Base-by-base conservation (phyloP, 1,140 invertebrate species). In the Episyrphus balteatus region DNA sequence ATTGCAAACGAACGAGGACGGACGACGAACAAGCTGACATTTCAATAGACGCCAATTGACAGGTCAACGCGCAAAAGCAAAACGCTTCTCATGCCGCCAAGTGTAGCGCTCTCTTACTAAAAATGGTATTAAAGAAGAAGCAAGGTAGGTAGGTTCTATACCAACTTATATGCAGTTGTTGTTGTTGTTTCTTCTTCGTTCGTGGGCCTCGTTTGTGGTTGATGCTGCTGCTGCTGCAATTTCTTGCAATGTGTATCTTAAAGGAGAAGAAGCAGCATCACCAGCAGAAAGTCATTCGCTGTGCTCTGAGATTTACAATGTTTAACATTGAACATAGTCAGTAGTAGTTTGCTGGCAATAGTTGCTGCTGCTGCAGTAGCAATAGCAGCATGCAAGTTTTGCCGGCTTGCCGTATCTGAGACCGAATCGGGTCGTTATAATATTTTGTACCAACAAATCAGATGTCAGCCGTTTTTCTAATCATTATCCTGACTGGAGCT, bases 41-140 rank as follows among this genome's bases (percentile, higher is more conserved):
- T 66, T 66, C 62, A 66, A 66, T 66, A 66, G 62, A 54, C 52
- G 53, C 49, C 53, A 65, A 62, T 65, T 66, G 62, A 66, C 62
- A 65, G 62, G 62, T 62, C 62, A 66, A 66, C 62, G 62, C 62
- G 58, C 62, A 64, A 51, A 48, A 48, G 46, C 31, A 33, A 45
- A 44, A 44, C 11, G n/a, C 39, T 18, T 41, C n/a, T 19, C 14
- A 41, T 11, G 19, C 15, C 32, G 42, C 42, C 18, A 21, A 31
- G 21, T 19, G n/a, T 13, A 30, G 42, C 26, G 12, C 42, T 30
- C 11, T 41, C 15, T 19, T 17, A 26, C 21, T n/a, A 26, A 26
- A 26, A 26, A 26, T 26, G 21, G 21, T 26, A 26, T 26, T 26
- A 26, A 26, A 26, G 21, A 26, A 26, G 21, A 26, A 26, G 21